Evolutionary conservation across 2,888 invertebrate species (phyloP).

Genomic region (Thalpophila matura): DNA sequence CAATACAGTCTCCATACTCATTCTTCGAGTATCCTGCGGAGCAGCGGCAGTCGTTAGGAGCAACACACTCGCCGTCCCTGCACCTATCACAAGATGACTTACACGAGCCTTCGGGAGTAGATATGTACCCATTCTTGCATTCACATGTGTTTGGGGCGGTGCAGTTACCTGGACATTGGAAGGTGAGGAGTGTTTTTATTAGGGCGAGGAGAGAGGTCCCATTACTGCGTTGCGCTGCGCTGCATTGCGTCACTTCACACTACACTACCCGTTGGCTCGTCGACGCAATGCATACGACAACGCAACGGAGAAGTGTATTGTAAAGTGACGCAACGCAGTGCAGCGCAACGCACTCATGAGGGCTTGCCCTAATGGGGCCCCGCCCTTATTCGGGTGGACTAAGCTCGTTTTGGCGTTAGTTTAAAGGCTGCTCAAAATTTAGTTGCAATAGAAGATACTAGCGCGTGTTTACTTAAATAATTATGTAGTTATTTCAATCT

Average conservation of each 20-base stretch:
- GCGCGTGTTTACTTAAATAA: background rate
- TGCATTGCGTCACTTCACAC: too few relatives aligned
- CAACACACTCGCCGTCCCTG: conserved; percentile 75
- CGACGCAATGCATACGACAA: too few relatives aligned
- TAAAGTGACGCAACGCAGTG: too few relatives aligned
- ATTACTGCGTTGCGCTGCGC: too few relatives aligned
- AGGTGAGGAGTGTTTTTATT: background rate
- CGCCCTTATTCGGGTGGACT: too few relatives aligned
- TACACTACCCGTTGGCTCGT: too few relatives aligned
- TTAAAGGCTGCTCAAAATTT: background rate
- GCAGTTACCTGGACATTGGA: conserved; percentile 83
- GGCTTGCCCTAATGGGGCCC: too few relatives aligned
- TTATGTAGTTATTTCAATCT: background rate
- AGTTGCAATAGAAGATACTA: too few relatives aligned
- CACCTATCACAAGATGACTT: conserved; percentile 72
- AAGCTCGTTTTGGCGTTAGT: background rate
- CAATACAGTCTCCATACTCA: conserved; percentile 71
- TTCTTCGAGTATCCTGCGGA: conserved; percentile 71
- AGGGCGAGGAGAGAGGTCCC: too few relatives aligned
- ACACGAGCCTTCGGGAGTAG: conserved; percentile 82
- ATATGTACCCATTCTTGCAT: conserved; percentile 89
- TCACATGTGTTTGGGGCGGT: conserved; percentile 89
- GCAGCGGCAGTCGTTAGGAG: conserved; percentile 90
- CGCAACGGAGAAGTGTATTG: too few relatives aligned
- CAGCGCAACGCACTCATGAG: too few relatives aligned